Conservation (phyloP, 2,797 vertebrate genomes). For the Scyliorhinus canicula region DNA sequence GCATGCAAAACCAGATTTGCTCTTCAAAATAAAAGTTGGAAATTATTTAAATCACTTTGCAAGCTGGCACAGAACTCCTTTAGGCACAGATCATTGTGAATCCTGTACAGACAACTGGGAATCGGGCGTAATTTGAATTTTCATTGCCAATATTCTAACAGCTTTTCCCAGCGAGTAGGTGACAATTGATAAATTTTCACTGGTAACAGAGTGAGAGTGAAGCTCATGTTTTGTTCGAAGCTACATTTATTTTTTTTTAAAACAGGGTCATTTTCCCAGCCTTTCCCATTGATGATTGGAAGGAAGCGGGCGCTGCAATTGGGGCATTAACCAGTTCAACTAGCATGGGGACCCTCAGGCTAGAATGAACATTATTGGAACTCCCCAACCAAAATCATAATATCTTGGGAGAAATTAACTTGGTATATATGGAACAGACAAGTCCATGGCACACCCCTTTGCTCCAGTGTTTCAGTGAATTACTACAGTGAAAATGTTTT, state of each 20-base stretch:
- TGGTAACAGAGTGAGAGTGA: neutral
- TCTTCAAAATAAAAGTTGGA: neutral
- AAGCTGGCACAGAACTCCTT: neutral
- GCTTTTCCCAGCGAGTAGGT: neutral
- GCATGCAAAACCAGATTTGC: neutral
- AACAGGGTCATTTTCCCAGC: neutral
- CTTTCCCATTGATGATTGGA: neutral
- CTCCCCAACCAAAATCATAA: neutral
- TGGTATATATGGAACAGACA: neutral
- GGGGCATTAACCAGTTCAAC: neutral
- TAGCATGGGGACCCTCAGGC: neutral
- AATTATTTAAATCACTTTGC: neutral
- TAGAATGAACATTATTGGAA: neutral
- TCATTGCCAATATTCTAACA: neutral
- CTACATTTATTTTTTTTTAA: neutral
- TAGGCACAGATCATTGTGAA: neutral
- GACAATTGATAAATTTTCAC: neutral
- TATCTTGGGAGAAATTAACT: neutral
- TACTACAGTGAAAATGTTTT: neutral
- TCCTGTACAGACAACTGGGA: neutral
- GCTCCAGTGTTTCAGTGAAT: neutral
- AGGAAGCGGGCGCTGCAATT: neutral
- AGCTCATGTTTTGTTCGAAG: neutral
- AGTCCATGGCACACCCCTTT: neutral
- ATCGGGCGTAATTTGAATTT: neutral